A percentile compares a stretch with the other conserved stretches of the same genome.
These are phyloP conservation scores for Drosophila paulistorum DNA, from an alignment of 1,140 invertebrate species.

Conservation along the genomic window DNA sequence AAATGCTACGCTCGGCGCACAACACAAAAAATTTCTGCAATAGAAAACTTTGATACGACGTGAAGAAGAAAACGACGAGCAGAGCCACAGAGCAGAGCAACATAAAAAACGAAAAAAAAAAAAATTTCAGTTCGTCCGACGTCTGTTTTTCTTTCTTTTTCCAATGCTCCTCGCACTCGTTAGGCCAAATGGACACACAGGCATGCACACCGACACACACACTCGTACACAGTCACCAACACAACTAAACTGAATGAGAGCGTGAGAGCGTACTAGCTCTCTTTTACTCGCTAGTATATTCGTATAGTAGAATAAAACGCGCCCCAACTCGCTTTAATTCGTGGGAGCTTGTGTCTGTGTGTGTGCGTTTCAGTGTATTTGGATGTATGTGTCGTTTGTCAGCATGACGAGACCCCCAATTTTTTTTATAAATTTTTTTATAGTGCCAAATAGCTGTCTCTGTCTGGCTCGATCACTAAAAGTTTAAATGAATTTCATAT, in stretches of 20 bases:
- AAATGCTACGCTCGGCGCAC: conserved; percentile 46
- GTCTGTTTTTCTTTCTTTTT: conserved; percentile 83
- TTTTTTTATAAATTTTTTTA: conserved; percentile 5
- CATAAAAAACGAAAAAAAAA: conserved; percentile 55
- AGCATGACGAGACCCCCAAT: conserved; percentile 26
- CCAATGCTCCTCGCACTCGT: conserved; percentile 81
- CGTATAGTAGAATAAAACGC: conserved; percentile 34
- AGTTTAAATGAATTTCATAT: conserved; percentile 53
- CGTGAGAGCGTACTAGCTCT: conserved; percentile 13
- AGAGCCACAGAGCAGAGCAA: conserved; percentile 43
- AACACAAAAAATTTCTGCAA: conserved; percentile 82
- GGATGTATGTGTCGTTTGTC: conserved; percentile 40
- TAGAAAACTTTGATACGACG: conserved; percentile 83
- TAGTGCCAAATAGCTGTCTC: conserved; percentile 4
- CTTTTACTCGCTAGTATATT: conserved; percentile 33
- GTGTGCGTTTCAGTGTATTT: neutral
- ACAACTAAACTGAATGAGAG: conserved; percentile 24
- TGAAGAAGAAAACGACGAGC: conserved; percentile 81
- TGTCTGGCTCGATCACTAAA: conserved; percentile 30
- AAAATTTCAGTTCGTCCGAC: conserved; percentile 74
- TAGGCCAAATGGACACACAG: conserved; percentile 62
- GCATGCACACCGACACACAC: conserved; percentile 68
- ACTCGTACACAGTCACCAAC: conserved; percentile 28
- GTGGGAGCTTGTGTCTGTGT: conserved; percentile 27
- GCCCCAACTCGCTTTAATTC: conserved; percentile 44